Percentiles rank a stretch among this genome's conserved stretches.
These are phyloP conservation scores for Pyralis farinalis DNA, from an alignment of 2,888 invertebrate species.

Conservation along the genomic window DNA sequence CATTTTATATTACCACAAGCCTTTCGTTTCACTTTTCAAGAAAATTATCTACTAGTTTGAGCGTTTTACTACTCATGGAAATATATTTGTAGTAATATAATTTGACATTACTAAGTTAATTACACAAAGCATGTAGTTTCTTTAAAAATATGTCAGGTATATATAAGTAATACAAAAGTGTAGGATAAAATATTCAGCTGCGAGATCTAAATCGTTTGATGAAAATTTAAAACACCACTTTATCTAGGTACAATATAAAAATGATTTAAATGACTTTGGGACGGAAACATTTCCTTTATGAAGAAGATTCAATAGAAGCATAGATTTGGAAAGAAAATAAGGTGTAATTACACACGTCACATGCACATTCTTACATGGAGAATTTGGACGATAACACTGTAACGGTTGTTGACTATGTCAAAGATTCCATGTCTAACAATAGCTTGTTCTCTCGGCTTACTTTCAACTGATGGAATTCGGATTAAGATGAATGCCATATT, in stretches of 20 bases:
- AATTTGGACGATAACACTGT: too few relatives aligned
- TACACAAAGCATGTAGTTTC: constrained; percentile 44
- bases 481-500: too few relatives aligned
- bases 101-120: constrained; percentile 44
- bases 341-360: too few relatives aligned
- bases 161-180: constrained; percentile 32
- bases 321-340: constrained; percentile 14
- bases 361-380: constrained; percentile 4
- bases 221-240: constrained; percentile 41
- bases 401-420: too few relatives aligned
- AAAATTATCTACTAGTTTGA: constrained; percentile 53
- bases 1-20: constrained; percentile 58
- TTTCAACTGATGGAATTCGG: too few relatives aligned
- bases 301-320: constrained; percentile 29
- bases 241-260: constrained; percentile 49
- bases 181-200: constrained; percentile 36
- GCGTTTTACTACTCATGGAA: constrained; percentile 43
- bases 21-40: constrained; percentile 55
- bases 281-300: constrained; percentile 74
- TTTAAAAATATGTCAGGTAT: constrained; percentile 28
- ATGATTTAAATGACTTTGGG: constrained; percentile 73
- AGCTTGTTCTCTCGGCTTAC: too few relatives aligned
- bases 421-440: too few relatives aligned
- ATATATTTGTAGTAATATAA: constrained; percentile 30
- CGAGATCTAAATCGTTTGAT: constrained; percentile 30